Base-by-base conservation (phyloP, 2,113 vertebrate species). In the Halichoeres trimaculatus region DNA sequence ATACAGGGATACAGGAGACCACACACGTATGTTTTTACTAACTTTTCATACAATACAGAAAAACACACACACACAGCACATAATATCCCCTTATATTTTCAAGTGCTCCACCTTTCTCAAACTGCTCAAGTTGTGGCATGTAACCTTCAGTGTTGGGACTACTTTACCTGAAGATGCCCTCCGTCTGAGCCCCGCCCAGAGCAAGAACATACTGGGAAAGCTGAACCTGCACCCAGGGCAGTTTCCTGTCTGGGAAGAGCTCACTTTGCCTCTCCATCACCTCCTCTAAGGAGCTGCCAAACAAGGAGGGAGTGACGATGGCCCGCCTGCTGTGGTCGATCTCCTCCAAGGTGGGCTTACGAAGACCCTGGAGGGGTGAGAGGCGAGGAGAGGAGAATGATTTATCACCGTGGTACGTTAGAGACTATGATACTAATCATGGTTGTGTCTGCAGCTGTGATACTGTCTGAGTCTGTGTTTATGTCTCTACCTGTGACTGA, bases 171-270 rank as follows among this genome's bases (percentile, higher is more conserved):
- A 97, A 97, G 90, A 97, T 97, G 53, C 96, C 96, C 81, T 97
- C 96, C 0, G 96, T 95, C 85, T 95, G 95, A 52, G 95, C 95
- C 48, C 96, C 96, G 8, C 95, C 95, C 79, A 97, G 85, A 30
- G 93, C 94, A 72, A 97, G 89, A 34, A 97, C 95, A 26, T 96
- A 96, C 90, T 95, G 95, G 0, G 96, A 97, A 0, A 97, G 94
- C 90, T 97, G 96, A 2, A 95, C 96, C 89, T 97, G 96, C 71
- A 96, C 96, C 96, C 96, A 97, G 26, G 96, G 96, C 83, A 97
- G 90, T 62, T 93, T 95, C 70, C 94, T 93, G 66, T 94, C 93
- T 0, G 96, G 96, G 88, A 94, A 96, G 56, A 94, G 90, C 61
- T 95, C 93, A 14, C 90, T 94, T 86, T 97, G 96, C 63, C 96